These are phyloP conservation scores for Scartelaos histophorus DNA, from an alignment of 2,113 vertebrate species.

Conservation along the genomic window DNA sequence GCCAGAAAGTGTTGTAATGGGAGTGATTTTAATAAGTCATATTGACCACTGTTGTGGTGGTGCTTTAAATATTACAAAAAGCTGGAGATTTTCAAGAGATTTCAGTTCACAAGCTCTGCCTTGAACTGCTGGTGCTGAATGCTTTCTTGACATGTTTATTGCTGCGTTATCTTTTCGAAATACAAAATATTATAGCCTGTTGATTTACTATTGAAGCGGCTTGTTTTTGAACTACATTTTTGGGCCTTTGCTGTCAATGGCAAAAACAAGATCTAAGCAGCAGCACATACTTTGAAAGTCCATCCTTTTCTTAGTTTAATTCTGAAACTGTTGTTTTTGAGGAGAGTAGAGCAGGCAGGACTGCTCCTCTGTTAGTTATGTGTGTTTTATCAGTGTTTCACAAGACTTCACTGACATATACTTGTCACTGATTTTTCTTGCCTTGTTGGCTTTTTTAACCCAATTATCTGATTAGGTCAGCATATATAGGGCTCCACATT, in stretches of 20 bases:
- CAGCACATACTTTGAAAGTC: not conserved
- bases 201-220: too few species aligned
- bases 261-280: not conserved
- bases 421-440: conserved; percentile 52
- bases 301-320: not conserved
- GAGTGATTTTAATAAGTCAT: not conserved
- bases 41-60: not conserved
- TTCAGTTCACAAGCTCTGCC: too few species aligned
- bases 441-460: conserved; percentile 46
- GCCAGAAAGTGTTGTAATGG: not conserved
- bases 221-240: too few species aligned
- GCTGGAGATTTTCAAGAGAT: too few species aligned
- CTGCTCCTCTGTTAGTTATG: conserved; percentile 6
- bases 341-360: conserved; percentile 39
- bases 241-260: too few species aligned
- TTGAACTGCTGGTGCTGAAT: too few species aligned
- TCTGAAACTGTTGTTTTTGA: conserved; percentile 53
- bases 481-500: conserved; percentile 9
- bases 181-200: too few species aligned
- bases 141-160: too few species aligned
- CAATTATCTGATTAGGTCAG: conserved; percentile 55
- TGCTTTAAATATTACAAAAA: not conserved
- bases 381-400: conserved; percentile 40
- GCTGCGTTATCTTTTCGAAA: too few species aligned
- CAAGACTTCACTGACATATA: conserved; percentile 56